A percentile compares a stretch with the other conserved stretches of the same genome.
These are phyloP conservation scores for Dioctria rufipes DNA, from an alignment of 2,888 invertebrate genomes.

Conservation along the genomic window DNA sequence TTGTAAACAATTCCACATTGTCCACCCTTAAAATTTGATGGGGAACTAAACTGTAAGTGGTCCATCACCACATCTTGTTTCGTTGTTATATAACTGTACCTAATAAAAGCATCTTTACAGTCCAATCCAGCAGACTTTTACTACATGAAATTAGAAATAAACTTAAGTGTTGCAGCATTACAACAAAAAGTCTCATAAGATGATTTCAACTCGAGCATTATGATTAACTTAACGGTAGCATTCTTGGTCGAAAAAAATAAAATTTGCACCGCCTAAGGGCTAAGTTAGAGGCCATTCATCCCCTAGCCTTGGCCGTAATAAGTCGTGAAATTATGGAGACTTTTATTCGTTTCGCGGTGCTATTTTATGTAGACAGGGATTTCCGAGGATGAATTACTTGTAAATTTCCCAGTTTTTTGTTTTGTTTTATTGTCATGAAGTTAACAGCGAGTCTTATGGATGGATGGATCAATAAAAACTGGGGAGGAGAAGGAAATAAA, in stretches of 20 bases:
- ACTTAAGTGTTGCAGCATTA: conserved; percentile 38
- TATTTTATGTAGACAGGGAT: conserved; percentile 44
- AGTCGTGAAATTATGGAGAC: conserved; percentile 25
- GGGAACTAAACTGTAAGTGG: conserved; percentile 14
- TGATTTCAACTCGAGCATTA: conserved; percentile 49
- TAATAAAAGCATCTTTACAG: conserved; percentile 33
- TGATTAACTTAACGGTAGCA: conserved; percentile 49
- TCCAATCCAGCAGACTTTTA: conserved; percentile 11
- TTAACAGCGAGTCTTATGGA: conserved; percentile 36
- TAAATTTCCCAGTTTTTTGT: conserved; percentile 4
- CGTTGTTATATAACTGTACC: not conserved
- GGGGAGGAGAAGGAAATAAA: conserved; percentile 56
- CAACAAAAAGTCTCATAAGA: conserved; percentile 51
- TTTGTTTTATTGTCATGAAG: conserved; percentile 43
- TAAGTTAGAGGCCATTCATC: not conserved
- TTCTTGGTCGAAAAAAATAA: conserved; percentile 39
- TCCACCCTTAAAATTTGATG: conserved; percentile 24
- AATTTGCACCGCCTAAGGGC: conserved; percentile 7
- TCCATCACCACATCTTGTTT: not conserved
- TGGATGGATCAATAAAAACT: conserved; percentile 49
- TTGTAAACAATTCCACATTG: too few species aligned
- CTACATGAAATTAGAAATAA: conserved; percentile 45
- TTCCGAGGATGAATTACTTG: conserved; percentile 46
- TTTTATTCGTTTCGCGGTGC: conserved; percentile 33
- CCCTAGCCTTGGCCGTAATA: not conserved